Evolutionary conservation across 2,888 invertebrate species (phyloP), one percentile per base, ranked within the genome.

Genomic region (Chaetogeoica ovagalla): DNA sequence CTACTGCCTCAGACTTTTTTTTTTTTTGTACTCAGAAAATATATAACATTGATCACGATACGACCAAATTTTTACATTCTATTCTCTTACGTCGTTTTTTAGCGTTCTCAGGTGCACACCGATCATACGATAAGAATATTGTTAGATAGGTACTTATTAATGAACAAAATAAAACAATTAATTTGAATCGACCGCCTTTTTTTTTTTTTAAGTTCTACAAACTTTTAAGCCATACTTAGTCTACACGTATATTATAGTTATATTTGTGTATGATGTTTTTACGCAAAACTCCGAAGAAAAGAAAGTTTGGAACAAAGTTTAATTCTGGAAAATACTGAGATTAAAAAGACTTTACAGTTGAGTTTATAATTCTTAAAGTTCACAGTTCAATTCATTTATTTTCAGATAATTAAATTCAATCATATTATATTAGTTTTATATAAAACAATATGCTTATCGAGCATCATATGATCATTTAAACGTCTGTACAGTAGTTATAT

Each of bases 261-360:
- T 52, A 19, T 52, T 62, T 48, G 37, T 73, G 62, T 73, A 62
- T 63, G 48, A 62, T n/a, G 52, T 23, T 62, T 72, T 74, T 39
- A 39, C 37, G 13, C n/a, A 52, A 23, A 72, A 72, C 21, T 65
- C 63, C 17, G 30, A 55, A 19, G 17, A 55, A 52, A 52, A 52
- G 48, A 52, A 68, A 68, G 68, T 19, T 55, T 11, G 19, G 7
- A 30, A 55, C 13, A 55, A 69, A 69, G 69, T 74, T 74, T 74
- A 55, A 65, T 55, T 65, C 48, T 74, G 55, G 39, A 39, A 69
- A 74, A 39, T 74, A 65, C 74, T 7, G 21, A 65, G 74, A 74
- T 74, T 65, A 65, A 65, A 74, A 74, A 74, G 17, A 65, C 74
- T 74, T 65, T 21, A 11, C n/a, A 63, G n/a, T 63, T 63, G 37